These are phyloP conservation scores for Pristionchus pacificus DNA, from an alignment of 1,140 invertebrate genomes.

Conservation along the genomic window DNA sequence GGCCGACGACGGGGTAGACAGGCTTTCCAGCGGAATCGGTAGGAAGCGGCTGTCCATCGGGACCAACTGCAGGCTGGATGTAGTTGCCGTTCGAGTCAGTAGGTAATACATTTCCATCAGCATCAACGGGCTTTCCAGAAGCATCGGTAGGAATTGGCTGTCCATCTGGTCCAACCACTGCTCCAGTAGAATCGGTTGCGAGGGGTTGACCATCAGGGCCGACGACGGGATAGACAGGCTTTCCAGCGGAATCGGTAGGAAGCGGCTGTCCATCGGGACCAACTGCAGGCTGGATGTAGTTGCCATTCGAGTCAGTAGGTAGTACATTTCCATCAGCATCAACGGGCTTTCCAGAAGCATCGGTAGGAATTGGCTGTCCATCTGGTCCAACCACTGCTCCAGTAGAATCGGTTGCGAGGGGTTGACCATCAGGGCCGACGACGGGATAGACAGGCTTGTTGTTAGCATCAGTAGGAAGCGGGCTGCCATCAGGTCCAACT, in stretches of 20 bases:
- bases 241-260: conserved; percentile 19
- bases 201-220: conserved; percentile 38
- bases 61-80: conserved; percentile 16
- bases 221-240: conserved; percentile 30
- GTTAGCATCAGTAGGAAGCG: conserved; percentile 24
- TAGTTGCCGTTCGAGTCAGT: conserved; percentile 27
- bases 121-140: conserved; percentile 1
- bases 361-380: conserved; percentile 25
- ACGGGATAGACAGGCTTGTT: conserved; percentile 19
- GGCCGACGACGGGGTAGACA: conserved; percentile 3
- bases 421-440: conserved; percentile 13
- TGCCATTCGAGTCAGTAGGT: conserved; percentile 30
- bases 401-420: conserved; percentile 17
- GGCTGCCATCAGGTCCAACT: conserved; percentile 31
- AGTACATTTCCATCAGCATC: conserved; percentile 29
- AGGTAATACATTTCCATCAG: conserved; percentile 2
- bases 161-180: conserved; percentile 27
- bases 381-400: conserved; percentile 19
- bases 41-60: conserved; percentile 1
- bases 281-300: conserved; percentile 35
- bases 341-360: conserved; percentile 25
- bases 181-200: too few species aligned
- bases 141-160: conserved; percentile 28
- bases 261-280: conserved; percentile 29
- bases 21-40: conserved; percentile 10